Conservation (phyloP, 2,797 vertebrate species). For the Acanthis flammea region DNA sequence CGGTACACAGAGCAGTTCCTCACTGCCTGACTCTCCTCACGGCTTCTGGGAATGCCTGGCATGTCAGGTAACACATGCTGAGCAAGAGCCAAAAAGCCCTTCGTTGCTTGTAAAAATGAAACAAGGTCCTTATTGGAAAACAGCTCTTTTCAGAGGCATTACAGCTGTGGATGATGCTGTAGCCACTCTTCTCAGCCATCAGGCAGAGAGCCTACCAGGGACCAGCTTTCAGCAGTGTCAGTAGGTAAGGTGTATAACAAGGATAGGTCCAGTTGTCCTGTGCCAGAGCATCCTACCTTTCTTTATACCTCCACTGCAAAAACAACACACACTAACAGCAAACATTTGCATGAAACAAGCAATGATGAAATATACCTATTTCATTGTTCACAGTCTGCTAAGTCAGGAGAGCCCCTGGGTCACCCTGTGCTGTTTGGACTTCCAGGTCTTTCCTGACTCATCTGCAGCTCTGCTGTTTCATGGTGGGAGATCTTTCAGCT, state of each 20-base stretch:
- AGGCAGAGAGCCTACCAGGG: not conserved
- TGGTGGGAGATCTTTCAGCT: not conserved
- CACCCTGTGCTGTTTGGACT: not conserved
- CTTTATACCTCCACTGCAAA: not conserved
- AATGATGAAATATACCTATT: not conserved
- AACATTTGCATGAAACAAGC: not conserved
- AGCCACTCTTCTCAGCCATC: not conserved
- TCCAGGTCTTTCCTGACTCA: not conserved
- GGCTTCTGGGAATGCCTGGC: not conserved
- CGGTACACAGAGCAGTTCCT: not conserved
- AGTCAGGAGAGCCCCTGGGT: not conserved
- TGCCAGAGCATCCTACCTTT: not conserved
- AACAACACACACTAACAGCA: not conserved
- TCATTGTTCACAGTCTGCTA: not conserved
- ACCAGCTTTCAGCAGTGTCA: not conserved
- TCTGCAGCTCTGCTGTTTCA: not conserved
- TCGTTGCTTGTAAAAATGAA: not conserved
- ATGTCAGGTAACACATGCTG: not conserved
- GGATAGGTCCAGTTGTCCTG: not conserved
- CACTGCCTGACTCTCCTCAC: not conserved
- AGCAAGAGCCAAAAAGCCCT: not conserved
- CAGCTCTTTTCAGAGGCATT: not conserved
- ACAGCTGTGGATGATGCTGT: rapidly evolving
- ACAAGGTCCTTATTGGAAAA: not conserved
- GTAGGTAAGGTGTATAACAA: not conserved